Evolutionary conservation across 2,888 invertebrate species (phyloP).

Genomic region (Oligia fasciuncula): DNA sequence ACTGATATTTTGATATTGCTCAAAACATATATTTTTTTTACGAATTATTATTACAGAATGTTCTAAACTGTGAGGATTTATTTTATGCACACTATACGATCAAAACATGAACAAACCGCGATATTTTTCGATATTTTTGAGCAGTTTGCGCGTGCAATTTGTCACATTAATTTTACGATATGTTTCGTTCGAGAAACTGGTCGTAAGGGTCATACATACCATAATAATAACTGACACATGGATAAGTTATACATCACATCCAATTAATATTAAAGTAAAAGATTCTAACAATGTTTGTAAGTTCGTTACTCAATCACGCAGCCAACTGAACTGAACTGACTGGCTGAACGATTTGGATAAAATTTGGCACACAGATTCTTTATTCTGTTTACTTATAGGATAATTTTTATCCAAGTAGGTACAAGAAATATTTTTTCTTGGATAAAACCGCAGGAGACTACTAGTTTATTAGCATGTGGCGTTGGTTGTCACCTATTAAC

Average conservation of each 20-base stretch:
- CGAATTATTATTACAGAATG: background rate
- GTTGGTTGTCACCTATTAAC: background rate
- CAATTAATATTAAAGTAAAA: background rate
- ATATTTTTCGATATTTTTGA: background rate
- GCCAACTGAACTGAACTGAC: too few relatives aligned
- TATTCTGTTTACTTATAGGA: background rate
- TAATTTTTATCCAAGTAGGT: background rate
- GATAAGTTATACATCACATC: too few relatives aligned
- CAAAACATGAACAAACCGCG: background rate
- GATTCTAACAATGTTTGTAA: background rate
- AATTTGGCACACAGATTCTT: background rate
- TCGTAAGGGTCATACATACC: background rate
- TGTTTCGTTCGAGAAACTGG: background rate
- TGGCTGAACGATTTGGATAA: background rate
- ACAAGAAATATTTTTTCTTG: background rate
- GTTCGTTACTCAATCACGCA: background rate
- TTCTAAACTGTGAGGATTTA: background rate
- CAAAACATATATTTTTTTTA: too few relatives aligned
- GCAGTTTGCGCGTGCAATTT: background rate
- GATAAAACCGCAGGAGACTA: background rate
- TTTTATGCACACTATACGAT: constrained; percentile 7
- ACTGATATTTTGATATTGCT: background rate
- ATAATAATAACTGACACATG: too few relatives aligned
- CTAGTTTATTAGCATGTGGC: background rate
- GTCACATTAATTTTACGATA: background rate